These are phyloP conservation scores for Amblyteles armatorius DNA, from an alignment of 2,888 invertebrate species.

Conservation along the genomic window DNA sequence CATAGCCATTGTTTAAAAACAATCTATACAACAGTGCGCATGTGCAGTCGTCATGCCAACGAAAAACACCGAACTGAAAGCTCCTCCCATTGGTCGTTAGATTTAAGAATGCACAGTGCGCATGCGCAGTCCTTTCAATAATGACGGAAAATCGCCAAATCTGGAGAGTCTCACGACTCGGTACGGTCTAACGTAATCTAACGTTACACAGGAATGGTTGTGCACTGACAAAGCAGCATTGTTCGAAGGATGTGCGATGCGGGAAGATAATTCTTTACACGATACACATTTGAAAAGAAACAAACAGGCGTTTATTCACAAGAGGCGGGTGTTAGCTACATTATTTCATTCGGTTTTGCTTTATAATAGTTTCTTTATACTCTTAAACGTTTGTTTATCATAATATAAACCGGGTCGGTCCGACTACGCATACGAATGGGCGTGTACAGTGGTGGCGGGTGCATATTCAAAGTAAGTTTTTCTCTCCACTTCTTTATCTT, in stretches of 20 bases:
- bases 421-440: constrained; percentile 81
- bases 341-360: constrained; percentile 79
- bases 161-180: no score
- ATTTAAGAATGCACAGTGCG: no score
- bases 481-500: constrained; percentile 56
- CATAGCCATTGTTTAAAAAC: no score
- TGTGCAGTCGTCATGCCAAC: no score
- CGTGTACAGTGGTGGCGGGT: constrained; percentile 79
- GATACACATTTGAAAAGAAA: constrained; percentile 81
- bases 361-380: constrained; percentile 68
- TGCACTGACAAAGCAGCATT: no score
- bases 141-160: no score
- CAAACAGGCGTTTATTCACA: constrained; percentile 85
- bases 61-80: no score
- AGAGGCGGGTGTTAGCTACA: constrained; percentile 84
- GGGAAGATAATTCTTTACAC: not conserved
- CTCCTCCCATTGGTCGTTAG: no score
- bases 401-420: constrained; percentile 77
- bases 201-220: no score
- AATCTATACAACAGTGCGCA: no score
- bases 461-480: constrained; percentile 76
- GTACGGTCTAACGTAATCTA: no score
- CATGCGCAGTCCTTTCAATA: no score
- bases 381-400: constrained; percentile 76
- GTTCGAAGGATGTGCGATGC: not conserved